Evolutionary conservation across 64 coral and sea anemone species (phyloP), one percentile per base, ranked within the genome.

Genomic region (Cladopsammia gracilis): DNA sequence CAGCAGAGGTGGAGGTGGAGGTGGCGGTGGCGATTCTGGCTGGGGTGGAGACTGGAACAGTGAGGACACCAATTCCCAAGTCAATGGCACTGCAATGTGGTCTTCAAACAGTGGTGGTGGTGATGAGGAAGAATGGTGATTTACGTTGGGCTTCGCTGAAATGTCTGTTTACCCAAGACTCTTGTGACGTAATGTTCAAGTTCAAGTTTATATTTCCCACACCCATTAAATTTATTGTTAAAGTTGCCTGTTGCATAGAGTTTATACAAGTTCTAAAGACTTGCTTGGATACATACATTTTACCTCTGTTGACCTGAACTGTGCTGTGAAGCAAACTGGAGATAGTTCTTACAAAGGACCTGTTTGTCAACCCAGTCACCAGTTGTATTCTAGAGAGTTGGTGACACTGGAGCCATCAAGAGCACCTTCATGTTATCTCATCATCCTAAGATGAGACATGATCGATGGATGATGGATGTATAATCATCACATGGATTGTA

Each of bases 1-100:
- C 53, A 57, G 73, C 22, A 86, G 68, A 75, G 69, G 91, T 2
- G 10, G 78, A 14, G 48, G 67, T n/a, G 78, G 19, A 7, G 25
- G 26, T 53, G 84, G 68, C 10, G 25, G 26, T 53, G 84, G 68
- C 10, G 71, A 57, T 46, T 56, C 87, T 25, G 75, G 72, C 14
- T 86, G 86, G 73, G 92, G 87, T 5, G 87, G 77, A 57, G 77
- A 89, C 10, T 94, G 92, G 92, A 94, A 94, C 70, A 89, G 87
- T 52, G 88, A 84, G 5, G 77, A 82, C 18, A 9, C 67, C 6
- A 94, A 88, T 24, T 22, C 75, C 11, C 67, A 79, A 19, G 78
- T 94, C 14, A 94, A 94, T 74, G 87, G 92, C 13, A 94, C 92
- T 66, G 78, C 77, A 3, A 77, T 16, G 6, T 89, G 86, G 92